Evolutionary conservation across 1,140 invertebrate species (phyloP).

Genomic region (Streblospio benedicti): DNA sequence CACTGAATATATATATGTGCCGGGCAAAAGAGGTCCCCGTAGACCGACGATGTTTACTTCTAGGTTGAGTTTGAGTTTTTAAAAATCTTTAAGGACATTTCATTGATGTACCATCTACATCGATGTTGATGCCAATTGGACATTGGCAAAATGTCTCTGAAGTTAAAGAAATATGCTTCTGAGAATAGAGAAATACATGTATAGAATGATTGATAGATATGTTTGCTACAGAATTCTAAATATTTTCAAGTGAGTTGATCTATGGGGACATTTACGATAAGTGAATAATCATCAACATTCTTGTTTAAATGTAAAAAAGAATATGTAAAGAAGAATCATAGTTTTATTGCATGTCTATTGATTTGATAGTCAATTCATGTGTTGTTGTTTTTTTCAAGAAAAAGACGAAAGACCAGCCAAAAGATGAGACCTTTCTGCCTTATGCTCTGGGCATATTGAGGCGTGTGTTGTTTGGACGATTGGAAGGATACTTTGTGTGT

Average conservation of each 20-base stretch:
- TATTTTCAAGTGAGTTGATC: background rate
- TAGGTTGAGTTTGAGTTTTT: too few species aligned
- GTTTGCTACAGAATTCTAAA: background rate
- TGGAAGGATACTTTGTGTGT: background rate
- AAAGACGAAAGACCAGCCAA: background rate
- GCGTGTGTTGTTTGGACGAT: background rate
- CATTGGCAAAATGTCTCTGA: background rate
- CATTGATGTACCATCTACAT: too few species aligned
- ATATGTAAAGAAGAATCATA: background rate
- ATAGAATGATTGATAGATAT: background rate
- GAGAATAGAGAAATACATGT: background rate
- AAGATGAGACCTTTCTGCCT: background rate
- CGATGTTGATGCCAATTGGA: too few species aligned
- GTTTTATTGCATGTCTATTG: background rate
- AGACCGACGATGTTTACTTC: too few species aligned
- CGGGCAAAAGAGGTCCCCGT: too few species aligned
- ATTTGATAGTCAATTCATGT: background rate
- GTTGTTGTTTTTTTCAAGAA: conserved; percentile 1
- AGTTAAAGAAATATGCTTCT: background rate
- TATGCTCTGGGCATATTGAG: background rate
- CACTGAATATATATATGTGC: background rate
- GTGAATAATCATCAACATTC: too few species aligned
- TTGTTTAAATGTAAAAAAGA: background rate
- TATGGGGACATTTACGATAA: too few species aligned
- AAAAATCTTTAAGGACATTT: too few species aligned